A percentile compares a stretch with the other conserved stretches of the same genome.
These are phyloP conservation scores for Chloroceryle amazona DNA, from an alignment of 2,797 vertebrate species.

Conservation along the genomic window DNA sequence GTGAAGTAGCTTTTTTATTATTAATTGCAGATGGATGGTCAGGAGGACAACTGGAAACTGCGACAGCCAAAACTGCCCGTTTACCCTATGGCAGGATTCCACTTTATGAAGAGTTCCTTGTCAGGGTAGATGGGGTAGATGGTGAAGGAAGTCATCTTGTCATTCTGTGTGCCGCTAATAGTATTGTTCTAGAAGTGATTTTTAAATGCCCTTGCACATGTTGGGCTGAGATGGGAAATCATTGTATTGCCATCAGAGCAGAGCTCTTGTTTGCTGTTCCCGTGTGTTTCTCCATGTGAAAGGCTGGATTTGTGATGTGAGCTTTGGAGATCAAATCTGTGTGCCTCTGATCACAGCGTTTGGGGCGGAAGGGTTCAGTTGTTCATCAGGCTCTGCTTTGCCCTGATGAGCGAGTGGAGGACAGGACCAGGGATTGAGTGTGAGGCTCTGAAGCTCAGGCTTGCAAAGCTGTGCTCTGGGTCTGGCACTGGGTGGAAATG, in stretches of 20 bases:
- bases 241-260: neutral
- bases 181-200: neutral
- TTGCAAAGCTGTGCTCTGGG: neutral
- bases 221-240: neutral
- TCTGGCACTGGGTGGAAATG: accelerated
- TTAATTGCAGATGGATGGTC: neutral
- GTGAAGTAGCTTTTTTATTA: neutral
- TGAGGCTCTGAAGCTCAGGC: neutral
- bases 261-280: neutral
- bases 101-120: neutral
- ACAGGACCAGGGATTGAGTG: neutral
- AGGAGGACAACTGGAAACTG: neutral
- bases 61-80: neutral
- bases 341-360: neutral
- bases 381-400: accelerated
- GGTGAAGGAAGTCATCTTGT: neutral
- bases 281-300: neutral
- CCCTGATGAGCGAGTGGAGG: neutral
- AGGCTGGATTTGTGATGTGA: neutral
- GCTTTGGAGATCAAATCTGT: accelerated
- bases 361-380: accelerated
- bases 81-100: neutral
- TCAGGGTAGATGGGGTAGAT: too few species aligned
- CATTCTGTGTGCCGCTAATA: neutral
- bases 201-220: neutral